Conservation (phyloP, 2,113 vertebrate genomes). For the Lophotis ruficrista region DNA sequence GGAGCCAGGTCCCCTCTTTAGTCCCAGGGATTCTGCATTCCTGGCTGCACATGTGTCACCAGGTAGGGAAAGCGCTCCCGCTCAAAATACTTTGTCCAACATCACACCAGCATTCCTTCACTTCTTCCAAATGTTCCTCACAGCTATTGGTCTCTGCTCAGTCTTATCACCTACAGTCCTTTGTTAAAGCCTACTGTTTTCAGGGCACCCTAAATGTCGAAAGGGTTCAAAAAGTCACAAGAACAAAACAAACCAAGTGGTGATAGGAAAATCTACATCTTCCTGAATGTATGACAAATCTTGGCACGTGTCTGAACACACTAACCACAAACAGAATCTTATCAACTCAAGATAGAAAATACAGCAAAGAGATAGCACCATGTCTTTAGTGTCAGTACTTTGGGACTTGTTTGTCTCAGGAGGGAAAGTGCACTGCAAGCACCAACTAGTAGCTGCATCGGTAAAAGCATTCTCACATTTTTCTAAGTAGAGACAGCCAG, state of each 20-base stretch:
- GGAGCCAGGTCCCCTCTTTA: neutral
- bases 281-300: neutral
- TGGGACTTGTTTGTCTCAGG: neutral
- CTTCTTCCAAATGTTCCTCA: neutral
- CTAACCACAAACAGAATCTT: constrained; percentile 39
- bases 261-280: constrained; percentile 31
- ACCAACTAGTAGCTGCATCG: neutral
- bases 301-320: neutral
- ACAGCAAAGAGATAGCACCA: neutral
- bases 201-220: neutral
- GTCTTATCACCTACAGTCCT: neutral
- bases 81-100: neutral
- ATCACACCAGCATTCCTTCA: neutral
- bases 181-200: neutral
- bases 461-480: neutral
- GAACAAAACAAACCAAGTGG: neutral
- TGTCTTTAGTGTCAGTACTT: neutral
- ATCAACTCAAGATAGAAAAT: neutral
- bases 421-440: neutral
- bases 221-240: neutral
- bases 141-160: neutral
- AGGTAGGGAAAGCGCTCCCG: neutral
- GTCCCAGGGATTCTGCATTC: neutral
- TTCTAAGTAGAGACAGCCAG: neutral
- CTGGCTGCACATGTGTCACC: neutral